A percentile compares a stretch with the other conserved stretches of the same genome.
Conservation (phyloP, 1,140 invertebrate genomes). For the Sycophila sp. region DNA sequence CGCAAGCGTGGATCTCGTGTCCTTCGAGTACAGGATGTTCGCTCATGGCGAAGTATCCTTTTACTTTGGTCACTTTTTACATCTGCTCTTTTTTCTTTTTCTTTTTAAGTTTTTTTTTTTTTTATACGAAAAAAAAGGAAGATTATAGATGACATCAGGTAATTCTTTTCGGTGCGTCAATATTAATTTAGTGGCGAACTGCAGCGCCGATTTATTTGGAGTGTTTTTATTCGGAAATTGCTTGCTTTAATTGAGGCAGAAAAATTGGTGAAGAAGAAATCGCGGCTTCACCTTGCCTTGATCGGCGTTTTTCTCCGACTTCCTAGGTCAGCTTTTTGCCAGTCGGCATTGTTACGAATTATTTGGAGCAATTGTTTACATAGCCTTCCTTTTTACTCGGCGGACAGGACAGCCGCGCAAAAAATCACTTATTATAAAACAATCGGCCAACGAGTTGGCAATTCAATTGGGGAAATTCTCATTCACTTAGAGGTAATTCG, state of each 20-base stretch:
- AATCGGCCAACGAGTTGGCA: too few relatives aligned
- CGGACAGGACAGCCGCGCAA: background rate
- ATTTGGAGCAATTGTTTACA: slow-evolving; percentile 31
- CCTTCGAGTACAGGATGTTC: too few relatives aligned
- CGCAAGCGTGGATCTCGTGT: too few relatives aligned
- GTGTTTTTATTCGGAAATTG: too few relatives aligned
- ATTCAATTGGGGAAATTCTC: too few relatives aligned
- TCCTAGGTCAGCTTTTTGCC: slow-evolving; percentile 4
- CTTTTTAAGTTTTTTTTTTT: too few relatives aligned
- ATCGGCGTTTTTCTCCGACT: slow-evolving; percentile 5
- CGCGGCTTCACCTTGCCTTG: background rate
- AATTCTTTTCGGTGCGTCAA: background rate
- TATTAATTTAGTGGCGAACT: too few relatives aligned
- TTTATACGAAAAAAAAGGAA: background rate
- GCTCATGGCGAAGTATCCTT: too few relatives aligned
- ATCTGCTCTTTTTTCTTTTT: background rate
- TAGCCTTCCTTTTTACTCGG: slow-evolving; percentile 17
- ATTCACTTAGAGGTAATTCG: too few relatives aligned
- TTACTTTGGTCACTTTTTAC: too few relatives aligned
- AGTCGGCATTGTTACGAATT: slow-evolving; percentile 16
- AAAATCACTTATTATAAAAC: too few relatives aligned
- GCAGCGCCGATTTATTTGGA: too few relatives aligned
- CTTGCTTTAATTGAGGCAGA: background rate
- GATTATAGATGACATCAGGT: background rate
- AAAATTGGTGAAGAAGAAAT: background rate